Base-by-base conservation (phyloP, 2,797 vertebrate genomes). In the Calcarius lapponicus region DNA sequence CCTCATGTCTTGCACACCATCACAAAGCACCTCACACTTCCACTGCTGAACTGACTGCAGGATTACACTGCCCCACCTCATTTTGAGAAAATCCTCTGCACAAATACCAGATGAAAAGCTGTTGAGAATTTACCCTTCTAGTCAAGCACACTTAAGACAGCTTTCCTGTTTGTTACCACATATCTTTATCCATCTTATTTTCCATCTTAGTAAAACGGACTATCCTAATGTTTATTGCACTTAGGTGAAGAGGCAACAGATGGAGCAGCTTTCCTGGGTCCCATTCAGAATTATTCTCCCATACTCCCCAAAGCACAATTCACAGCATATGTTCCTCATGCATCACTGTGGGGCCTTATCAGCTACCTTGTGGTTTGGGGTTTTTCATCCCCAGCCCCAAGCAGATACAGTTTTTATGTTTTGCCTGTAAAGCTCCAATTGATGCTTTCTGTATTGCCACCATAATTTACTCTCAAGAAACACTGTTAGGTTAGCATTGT, bases 81-180 rank as follows among this genome's bases (percentile, higher is more conserved):
- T 79, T 62, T 58, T 51, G 61, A 86, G 87, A 72, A 90, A 94
- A 93, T 84, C 76, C 82, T 75, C 62, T 88, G 66, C 80, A 88
- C 70, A 95, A 95, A 93, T 38, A 93, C 19, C 45, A 85, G 53
- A 81, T 7, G 32, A 91, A 92, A 92, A 91, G 34, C 84, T 74
- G 32, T 74, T 80, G 86, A 78, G 61, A 89, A 72, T 92, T 86
- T 69, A 66, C 57, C 58, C 60, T 56, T 28, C 34, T 47, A 80
- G 69, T 20, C 61, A 74, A 80, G 50, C 67, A 78, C 71, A 61
- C 61, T 50, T 72, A 36, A 66, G 65, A 34, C 21, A 32, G 57
- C 47, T 61, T 78, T 76, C 69, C 74, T 31, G 36, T 83, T 45
- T 95, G 64, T n/a, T 69, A 67, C 18, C 57, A 61, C 6, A 0